Percentiles rank a stretch among this genome's conserved stretches.
These are phyloP conservation scores for Pomatostomus ruficeps DNA, from an alignment of 2,113 vertebrate species.

Conservation along the genomic window DNA sequence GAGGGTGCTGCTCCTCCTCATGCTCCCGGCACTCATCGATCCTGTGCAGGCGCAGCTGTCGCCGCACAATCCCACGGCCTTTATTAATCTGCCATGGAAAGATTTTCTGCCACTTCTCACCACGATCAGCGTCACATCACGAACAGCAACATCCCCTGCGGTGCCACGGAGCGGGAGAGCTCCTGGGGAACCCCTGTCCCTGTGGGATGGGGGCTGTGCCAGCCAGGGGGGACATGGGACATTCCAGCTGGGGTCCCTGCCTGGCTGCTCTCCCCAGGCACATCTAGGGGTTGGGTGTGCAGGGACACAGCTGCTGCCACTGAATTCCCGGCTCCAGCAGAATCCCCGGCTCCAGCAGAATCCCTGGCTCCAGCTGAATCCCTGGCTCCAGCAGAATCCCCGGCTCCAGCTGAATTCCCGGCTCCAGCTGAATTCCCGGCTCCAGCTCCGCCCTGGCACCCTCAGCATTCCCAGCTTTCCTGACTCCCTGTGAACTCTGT, in stretches of 20 bases:
- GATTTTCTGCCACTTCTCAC: background rate
- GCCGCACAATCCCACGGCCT: background rate
- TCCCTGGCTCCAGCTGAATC: background rate
- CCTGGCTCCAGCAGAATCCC: fast-evolving
- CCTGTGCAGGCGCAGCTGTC: background rate
- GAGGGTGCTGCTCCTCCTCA: background rate
- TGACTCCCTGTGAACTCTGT: background rate
- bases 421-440: background rate
- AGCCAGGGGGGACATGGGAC: fast-evolving
- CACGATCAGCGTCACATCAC: fast-evolving
- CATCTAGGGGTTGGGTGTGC: fast-evolving
- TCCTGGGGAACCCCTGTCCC: background rate
- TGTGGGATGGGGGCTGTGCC: background rate
- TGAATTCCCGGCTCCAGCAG: background rate
- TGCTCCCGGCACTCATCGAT: background rate
- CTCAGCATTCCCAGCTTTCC: background rate
- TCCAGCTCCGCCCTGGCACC: background rate
- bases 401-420: background rate
- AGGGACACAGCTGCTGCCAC: fast-evolving
- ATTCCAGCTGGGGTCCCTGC: background rate
- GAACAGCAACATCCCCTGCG: background rate
- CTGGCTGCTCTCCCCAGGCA: fast-evolving
- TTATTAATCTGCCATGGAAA: background rate
- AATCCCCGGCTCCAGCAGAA: background rate
- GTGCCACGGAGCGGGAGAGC: fast-evolving